Evolutionary conservation across 2,797 vertebrate species (phyloP).

Genomic region (Chelon labrosus): DNA sequence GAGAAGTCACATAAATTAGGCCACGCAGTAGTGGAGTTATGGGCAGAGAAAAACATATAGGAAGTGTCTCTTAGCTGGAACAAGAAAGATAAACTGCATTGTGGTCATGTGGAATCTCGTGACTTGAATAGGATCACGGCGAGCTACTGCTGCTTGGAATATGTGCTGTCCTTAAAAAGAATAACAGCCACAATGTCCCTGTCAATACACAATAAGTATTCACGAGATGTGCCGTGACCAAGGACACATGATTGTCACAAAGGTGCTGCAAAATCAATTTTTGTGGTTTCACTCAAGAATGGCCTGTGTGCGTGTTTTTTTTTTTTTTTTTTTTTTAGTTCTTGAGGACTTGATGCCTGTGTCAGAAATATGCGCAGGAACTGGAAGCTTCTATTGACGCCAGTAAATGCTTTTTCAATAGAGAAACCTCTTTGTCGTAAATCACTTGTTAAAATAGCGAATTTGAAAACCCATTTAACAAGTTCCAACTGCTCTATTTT

Average conservation of each 20-base stretch:
- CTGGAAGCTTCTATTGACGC: not conserved
- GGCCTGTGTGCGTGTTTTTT: too few species aligned
- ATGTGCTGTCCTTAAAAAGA: not conserved
- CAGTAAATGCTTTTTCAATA: too few species aligned
- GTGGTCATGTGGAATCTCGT: not conserved
- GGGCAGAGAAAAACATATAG: constrained; percentile 13
- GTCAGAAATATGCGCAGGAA: not conserved
- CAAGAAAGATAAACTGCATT: not conserved
- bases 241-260: not conserved
- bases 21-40: not conserved
- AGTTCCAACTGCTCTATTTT: too few species aligned
- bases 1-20: constrained; percentile 26
- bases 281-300: too few species aligned
- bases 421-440: too few species aligned
- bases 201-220: constrained; percentile 13
- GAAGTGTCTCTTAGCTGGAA: constrained; percentile 7
- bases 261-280: not conserved
- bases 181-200: not conserved
- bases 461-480: too few species aligned
- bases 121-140: not conserved
- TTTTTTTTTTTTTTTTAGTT: too few species aligned
- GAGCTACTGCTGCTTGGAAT: not conserved
- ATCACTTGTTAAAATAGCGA: too few species aligned
- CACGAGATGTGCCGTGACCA: not conserved
- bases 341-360: too few species aligned